Conservation (phyloP, 1,140 invertebrate species). For the Mylabris phalerata region DNA sequence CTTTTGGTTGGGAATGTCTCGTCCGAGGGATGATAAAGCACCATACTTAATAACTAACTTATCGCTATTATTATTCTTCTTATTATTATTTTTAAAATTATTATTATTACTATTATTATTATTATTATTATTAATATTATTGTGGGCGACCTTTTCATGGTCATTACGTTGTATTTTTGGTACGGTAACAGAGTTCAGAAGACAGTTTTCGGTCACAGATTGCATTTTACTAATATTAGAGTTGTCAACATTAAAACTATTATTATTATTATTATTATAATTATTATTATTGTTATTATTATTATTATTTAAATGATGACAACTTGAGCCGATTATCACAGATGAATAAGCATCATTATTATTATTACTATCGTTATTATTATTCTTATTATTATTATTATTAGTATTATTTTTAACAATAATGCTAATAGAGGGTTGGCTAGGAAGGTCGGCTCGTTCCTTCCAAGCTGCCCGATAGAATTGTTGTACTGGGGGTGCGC, state of each 20-base stretch:
- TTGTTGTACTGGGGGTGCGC: constrained; percentile 43
- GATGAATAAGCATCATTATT: constrained; percentile 40
- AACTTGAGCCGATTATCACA: constrained; percentile 70
- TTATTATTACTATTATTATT: neutral
- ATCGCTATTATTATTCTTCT: constrained; percentile 28
- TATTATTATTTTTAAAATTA: constrained; percentile 9
- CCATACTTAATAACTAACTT: constrained; percentile 40
- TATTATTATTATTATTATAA: neutral
- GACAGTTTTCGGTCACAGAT: constrained; percentile 60
- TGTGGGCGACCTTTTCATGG: constrained; percentile 48
- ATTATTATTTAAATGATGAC: constrained; percentile 33
- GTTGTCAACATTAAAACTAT: constrained; percentile 32
- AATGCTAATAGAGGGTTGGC: constrained; percentile 20
- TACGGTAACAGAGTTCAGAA: constrained; percentile 60
- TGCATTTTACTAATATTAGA: constrained; percentile 54
- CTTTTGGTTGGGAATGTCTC: constrained; percentile 55
- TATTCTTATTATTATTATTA: neutral
- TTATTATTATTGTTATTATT: neutral
- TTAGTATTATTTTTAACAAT: neutral
- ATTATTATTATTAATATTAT: constrained; percentile 36
- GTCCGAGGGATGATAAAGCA: constrained; percentile 46
- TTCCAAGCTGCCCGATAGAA: constrained; percentile 39
- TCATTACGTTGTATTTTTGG: constrained; percentile 56
- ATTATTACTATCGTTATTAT: neutral
- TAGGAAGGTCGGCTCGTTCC: constrained; percentile 45